These are phyloP conservation scores for Oedothorax gibbosus DNA, from an alignment of 1,140 invertebrate species.

Conservation along the genomic window DNA sequence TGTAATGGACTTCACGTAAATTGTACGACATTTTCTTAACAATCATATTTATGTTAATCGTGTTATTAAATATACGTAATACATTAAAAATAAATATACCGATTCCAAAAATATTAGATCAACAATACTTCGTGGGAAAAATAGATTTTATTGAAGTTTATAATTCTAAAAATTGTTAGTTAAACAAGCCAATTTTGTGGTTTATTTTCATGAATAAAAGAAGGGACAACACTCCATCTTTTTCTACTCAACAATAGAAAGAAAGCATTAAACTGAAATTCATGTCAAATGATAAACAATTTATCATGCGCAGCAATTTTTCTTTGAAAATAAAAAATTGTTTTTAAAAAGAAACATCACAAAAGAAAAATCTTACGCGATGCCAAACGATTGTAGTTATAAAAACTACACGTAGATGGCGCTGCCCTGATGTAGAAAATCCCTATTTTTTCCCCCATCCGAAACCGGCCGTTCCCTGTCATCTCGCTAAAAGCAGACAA, in stretches of 20 bases:
- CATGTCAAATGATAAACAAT: slow-evolving; percentile 49
- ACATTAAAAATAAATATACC: too few relatives aligned
- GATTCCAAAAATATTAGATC: neutral
- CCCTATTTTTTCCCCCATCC: slow-evolving; percentile 2
- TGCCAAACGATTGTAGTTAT: slow-evolving; percentile 12
- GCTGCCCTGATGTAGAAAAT: slow-evolving; percentile 12
- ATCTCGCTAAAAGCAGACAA: slow-evolving; percentile 35
- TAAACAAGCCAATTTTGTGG: slow-evolving; percentile 10
- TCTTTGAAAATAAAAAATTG: neutral
- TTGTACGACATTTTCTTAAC: too few relatives aligned
- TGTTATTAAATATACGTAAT: too few relatives aligned
- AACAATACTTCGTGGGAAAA: neutral
- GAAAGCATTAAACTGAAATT: slow-evolving; percentile 48
- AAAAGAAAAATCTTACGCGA: neutral
- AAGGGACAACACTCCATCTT: neutral
- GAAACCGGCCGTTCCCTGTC: slow-evolving; percentile 51
- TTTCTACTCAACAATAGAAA: neutral
- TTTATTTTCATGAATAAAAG: slow-evolving; percentile 26
- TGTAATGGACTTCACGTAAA: neutral
- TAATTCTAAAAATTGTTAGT: neutral
- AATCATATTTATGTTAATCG: too few relatives aligned
- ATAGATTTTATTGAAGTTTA: neutral
- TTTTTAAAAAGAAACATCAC: neutral
- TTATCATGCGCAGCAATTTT: slow-evolving; percentile 41
- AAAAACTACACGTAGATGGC: slow-evolving; percentile 44